phyloP scores from a whole-genome alignment of 1,140 invertebrate genomes.

The Protaetia brevitarsis region DNA sequence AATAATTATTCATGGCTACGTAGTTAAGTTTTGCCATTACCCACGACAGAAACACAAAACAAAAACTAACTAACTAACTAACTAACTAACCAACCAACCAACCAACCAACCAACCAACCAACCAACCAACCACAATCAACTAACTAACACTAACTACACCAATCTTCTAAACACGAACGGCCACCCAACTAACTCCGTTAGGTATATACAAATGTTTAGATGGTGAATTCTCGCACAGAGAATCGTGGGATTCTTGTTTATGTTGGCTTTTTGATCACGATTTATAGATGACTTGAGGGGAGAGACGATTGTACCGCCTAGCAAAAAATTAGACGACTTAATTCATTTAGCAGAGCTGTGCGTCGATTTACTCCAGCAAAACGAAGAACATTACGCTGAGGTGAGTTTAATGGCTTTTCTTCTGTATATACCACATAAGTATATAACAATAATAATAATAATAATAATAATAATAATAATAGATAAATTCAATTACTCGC shows the following conservation, averaged over 20 bases:
- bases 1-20: background rate
- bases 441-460: too few relatives aligned
- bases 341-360: conserved; percentile 97
- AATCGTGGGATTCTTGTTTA: background rate
- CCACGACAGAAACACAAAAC: background rate
- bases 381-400: conserved; percentile 99
- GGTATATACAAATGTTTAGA: background rate
- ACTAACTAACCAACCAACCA: too few relatives aligned
- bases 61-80: background rate
- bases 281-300: conserved; percentile 74
- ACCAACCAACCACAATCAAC: too few relatives aligned
- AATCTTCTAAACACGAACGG: background rate
- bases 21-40: conserved; percentile 4
- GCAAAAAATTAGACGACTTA: conserved; percentile 92
- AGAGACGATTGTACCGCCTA: conserved; percentile 76
- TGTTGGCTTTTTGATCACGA: conserved; percentile 25
- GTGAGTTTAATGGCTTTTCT: conserved; percentile 66
- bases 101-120: too few relatives aligned
- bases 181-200: background rate
- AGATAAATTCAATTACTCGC: too few relatives aligned
- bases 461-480: too few relatives aligned
- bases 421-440: too few relatives aligned
- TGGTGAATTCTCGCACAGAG: background rate
- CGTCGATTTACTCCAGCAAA: conserved; percentile 97
- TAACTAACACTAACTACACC: background rate